Percentiles rank a stretch among this genome's conserved stretches.
Evolutionary conservation across 2,888 invertebrate species (phyloP).

Genomic region (Drosophila emarginata): DNA sequence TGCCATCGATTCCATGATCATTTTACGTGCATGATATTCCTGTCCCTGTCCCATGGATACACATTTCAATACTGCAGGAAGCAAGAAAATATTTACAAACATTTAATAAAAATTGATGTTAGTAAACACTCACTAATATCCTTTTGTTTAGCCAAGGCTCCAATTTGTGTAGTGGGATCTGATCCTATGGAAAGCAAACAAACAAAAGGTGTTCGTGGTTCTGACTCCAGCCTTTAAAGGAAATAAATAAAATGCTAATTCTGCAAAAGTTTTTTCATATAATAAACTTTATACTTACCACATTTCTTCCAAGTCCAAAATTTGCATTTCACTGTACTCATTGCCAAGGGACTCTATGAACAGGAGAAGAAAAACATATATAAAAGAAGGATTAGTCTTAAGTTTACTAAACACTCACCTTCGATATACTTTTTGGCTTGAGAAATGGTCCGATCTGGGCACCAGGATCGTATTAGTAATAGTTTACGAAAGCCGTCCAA

Average conservation of each 20-base stretch:
- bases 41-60: constrained; percentile 99
- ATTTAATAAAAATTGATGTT: neutral
- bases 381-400: neutral
- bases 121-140: constrained; percentile 88
- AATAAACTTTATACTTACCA: constrained; percentile 23
- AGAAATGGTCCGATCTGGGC: constrained; percentile 96
- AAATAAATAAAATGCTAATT: neutral
- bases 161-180: constrained; percentile 97
- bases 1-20: constrained; percentile 91
- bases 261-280: too few relatives aligned
- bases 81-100: neutral
- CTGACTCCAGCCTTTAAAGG: constrained; percentile 96
- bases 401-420: constrained; percentile 83
- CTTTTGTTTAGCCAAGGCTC: constrained; percentile 91
- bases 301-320: constrained; percentile 93
- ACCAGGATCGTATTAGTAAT: constrained; percentile 95
- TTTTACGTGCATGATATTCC: constrained; percentile 91
- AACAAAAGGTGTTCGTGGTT: constrained; percentile 93
- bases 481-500: constrained; percentile 95
- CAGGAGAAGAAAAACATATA: neutral
- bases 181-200: constrained; percentile 97
- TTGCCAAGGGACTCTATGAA: constrained; percentile 89
- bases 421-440: constrained; percentile 96
- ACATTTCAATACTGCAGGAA: constrained; percentile 86
- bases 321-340: constrained; percentile 95